Percentiles rank a stretch among this genome's conserved stretches.
Conservation (phyloP, 2,888 invertebrate species). For the Dynastes hyllus region DNA sequence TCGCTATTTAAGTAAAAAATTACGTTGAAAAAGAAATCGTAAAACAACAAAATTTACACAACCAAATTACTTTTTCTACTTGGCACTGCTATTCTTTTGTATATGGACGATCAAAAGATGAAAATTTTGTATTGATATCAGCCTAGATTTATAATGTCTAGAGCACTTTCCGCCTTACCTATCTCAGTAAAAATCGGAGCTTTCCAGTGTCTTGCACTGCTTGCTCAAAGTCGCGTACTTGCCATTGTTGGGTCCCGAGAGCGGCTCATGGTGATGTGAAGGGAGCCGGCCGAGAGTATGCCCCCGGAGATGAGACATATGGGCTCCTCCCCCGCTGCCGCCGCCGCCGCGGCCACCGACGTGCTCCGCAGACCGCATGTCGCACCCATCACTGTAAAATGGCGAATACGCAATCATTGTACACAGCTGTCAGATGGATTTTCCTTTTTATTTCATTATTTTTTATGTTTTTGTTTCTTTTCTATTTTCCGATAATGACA, state of each 20-base stretch:
- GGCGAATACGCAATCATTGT: constrained; percentile 55
- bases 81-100: background rate
- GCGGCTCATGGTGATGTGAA: constrained; percentile 74
- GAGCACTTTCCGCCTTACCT: constrained; percentile 68
- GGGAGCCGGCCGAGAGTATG: constrained; percentile 80
- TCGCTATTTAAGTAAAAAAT: too few species aligned
- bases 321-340: constrained; percentile 61
- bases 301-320: constrained; percentile 69
- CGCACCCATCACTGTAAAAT: constrained; percentile 71
- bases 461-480: background rate
- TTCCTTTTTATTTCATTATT: background rate
- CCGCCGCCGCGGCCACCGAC: constrained; percentile 34
- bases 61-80: too few species aligned
- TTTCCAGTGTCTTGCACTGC: constrained; percentile 96
- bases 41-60: too few species aligned
- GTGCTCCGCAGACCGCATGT: constrained; percentile 69
- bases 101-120: background rate
- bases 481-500: background rate
- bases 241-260: constrained; percentile 83
- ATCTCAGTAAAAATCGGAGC: constrained; percentile 96
- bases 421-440: constrained; percentile 56
- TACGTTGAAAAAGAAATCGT: too few species aligned
- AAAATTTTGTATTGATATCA: background rate
- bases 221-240: constrained; percentile 97
- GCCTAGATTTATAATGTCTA: background rate